A percentile compares a stretch with the other conserved stretches of the same genome.
phyloP scores from a whole-genome alignment of 2,797 vertebrate species.

The Hydrolagus colliei region DNA sequence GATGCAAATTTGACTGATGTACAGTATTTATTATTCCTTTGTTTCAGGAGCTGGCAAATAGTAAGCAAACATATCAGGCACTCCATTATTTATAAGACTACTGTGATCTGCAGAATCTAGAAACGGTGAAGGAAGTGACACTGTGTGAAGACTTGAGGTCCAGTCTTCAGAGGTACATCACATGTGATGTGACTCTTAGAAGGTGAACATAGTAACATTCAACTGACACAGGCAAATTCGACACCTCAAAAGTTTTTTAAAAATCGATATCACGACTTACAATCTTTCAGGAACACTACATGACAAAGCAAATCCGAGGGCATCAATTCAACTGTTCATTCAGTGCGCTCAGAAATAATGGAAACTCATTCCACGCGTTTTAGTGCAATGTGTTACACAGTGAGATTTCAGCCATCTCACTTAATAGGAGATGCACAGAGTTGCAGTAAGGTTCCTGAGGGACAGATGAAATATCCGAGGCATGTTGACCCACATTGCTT shows the following conservation, averaged over 20 bases:
- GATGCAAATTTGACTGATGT: conserved; percentile 19
- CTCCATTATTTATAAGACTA: neutral
- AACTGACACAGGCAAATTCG: neutral
- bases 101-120: neutral
- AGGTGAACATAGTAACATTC: neutral
- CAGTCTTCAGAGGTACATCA: neutral
- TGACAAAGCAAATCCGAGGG: neutral
- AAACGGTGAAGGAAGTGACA: neutral
- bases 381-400: neutral
- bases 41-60: neutral
- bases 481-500: too few relatives aligned
- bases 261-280: too few relatives aligned
- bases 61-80: neutral
- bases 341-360: neutral
- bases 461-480: too few relatives aligned
- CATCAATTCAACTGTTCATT: neutral
- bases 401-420: too few relatives aligned
- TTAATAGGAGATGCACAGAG: too few relatives aligned
- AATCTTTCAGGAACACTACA: neutral
- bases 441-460: too few relatives aligned
- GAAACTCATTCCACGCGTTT: neutral
- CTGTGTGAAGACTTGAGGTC: neutral
- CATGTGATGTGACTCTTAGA: neutral
- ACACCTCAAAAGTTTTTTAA: neutral
- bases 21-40: neutral